Percentiles rank a stretch among this genome's conserved stretches.
Evolutionary conservation across 2,113 vertebrate genomes (phyloP).

Genomic region (Trogon surrucura): DNA sequence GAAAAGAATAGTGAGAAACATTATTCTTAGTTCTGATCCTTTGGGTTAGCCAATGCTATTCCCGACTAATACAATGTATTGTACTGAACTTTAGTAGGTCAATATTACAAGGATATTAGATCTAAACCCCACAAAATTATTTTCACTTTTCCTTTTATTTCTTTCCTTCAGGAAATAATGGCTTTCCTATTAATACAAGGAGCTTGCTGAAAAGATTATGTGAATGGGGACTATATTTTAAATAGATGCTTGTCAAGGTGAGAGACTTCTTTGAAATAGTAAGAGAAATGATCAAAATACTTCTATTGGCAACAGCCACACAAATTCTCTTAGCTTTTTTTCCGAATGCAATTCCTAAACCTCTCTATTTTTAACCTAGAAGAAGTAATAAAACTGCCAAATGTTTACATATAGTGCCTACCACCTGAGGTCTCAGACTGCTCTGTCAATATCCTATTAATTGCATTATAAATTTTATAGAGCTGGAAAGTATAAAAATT

Average conservation of each 20-base stretch:
- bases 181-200: not conserved
- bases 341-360: not conserved
- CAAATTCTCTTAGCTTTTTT: not conserved
- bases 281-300: not conserved
- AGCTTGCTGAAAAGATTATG: not conserved
- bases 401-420: slow-evolving; percentile 53
- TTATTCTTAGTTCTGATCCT: slow-evolving; percentile 4
- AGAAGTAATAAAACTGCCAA: slow-evolving; percentile 55
- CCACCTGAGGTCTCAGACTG: slow-evolving; percentile 52
- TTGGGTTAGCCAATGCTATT: slow-evolving; percentile 16
- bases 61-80: not conserved
- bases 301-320: not conserved
- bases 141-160: not conserved
- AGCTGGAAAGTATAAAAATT: slow-evolving; percentile 60
- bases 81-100: not conserved
- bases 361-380: slow-evolving; percentile 13
- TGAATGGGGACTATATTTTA: not conserved
- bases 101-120: not conserved
- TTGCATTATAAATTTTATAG: slow-evolving; percentile 68
- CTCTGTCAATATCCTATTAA: slow-evolving; percentile 66
- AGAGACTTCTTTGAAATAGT: not conserved
- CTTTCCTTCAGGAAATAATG: not conserved
- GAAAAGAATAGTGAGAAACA: slow-evolving; percentile 61
- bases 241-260: not conserved
- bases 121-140: not conserved